A percentile compares a stretch with the other conserved stretches of the same genome.
Conservation (phyloP, 2,888 invertebrate species). For the Siphlonurus alternatus region DNA sequence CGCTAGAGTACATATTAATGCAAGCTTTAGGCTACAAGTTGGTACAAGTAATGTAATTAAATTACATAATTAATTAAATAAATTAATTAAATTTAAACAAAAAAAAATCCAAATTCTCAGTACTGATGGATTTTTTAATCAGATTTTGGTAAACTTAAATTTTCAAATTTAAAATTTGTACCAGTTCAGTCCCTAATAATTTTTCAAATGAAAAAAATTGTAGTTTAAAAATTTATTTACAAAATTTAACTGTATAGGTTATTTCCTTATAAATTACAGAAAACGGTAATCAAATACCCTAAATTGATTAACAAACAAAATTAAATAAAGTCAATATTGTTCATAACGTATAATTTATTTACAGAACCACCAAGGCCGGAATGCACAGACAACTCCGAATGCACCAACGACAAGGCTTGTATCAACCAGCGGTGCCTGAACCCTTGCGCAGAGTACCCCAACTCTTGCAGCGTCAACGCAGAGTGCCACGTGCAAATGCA, state of each 20-base stretch:
- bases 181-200: no score
- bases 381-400: constrained; percentile 59
- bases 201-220: no score
- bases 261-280: no score
- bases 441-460: constrained; percentile 48
- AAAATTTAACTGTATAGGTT: no score
- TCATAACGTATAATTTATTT: no score
- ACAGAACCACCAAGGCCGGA: constrained; percentile 45
- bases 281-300: no score
- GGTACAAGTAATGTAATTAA: neutral
- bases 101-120: no score
- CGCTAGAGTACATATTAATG: neutral
- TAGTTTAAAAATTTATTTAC: no score
- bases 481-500: constrained; percentile 63
- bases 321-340: no score
- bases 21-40: neutral
- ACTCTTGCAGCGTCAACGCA: constrained; percentile 59
- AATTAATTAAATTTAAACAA: neutral
- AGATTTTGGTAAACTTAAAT: neutral
- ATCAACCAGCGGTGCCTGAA: constrained; percentile 53
- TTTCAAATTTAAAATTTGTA: neutral
- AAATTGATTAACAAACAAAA: no score
- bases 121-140: no score
- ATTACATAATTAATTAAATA: neutral
- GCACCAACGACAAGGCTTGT: constrained; percentile 68